Evolutionary conservation across 2,888 invertebrate genomes (phyloP).

Genomic region (Temnothorax ravouxi): DNA sequence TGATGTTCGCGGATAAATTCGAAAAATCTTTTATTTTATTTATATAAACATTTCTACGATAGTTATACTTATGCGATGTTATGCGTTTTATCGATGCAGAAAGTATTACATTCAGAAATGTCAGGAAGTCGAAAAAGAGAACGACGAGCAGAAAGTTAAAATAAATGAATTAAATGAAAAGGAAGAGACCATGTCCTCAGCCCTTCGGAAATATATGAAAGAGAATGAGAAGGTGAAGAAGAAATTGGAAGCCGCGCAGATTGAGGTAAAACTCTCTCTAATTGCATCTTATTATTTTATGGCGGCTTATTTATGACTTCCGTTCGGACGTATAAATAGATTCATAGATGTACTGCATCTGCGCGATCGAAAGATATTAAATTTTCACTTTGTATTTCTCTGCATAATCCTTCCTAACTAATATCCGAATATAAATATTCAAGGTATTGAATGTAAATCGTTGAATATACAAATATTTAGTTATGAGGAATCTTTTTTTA

Average conservation of each 20-base stretch:
- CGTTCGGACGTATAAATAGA: neutral
- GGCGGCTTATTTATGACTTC: neutral
- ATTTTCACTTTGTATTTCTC: neutral
- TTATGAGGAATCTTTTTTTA: neutral
- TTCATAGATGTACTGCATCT: neutral
- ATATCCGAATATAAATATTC: neutral
- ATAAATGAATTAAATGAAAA: conserved; percentile 18
- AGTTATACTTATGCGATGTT: neutral
- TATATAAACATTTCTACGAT: neutral
- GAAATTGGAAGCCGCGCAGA: conserved; percentile 28
- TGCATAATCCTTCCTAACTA: neutral
- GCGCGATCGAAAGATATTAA: neutral
- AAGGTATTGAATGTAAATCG: neutral
- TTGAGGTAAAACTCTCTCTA: conserved; percentile 42
- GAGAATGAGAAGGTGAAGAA: conserved; percentile 13
- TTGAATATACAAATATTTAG: neutral
- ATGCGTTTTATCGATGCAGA: conserved; percentile 28
- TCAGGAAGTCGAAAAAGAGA: conserved; percentile 51
- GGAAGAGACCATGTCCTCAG: neutral
- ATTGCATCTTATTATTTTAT: conserved; percentile 4
- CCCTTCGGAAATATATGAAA: conserved; percentile 22
- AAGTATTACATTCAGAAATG: conserved; percentile 39
- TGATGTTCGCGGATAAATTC: neutral
- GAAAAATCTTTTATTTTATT: neutral
- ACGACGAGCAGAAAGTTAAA: conserved; percentile 39